A percentile compares a stretch with the other conserved stretches of the same genome.
Evolutionary conservation across 2,888 invertebrate genomes (phyloP).

Genomic region (Agriopis leucophaearia): DNA sequence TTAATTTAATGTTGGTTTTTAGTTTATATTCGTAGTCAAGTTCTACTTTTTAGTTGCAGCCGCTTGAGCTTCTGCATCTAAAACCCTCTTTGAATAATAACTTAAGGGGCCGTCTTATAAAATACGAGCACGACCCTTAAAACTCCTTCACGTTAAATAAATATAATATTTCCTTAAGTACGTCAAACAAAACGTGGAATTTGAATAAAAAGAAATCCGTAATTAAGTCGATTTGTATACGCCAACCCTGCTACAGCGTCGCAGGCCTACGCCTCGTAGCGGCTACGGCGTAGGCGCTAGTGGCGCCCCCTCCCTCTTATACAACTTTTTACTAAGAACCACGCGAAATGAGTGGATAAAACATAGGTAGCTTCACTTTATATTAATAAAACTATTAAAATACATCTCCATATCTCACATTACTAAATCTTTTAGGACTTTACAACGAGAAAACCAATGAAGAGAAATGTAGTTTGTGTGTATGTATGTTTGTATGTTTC

Average conservation of each 20-base stretch:
- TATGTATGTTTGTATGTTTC: too few relatives aligned
- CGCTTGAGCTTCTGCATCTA: conserved; percentile 8
- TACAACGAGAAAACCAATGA: too few relatives aligned
- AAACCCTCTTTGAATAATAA: conserved; percentile 15
- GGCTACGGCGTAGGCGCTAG: conserved; percentile 70
- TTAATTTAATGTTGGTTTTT: not conserved
- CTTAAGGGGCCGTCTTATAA: conserved; percentile 23
- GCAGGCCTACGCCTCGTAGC: conserved; percentile 65
- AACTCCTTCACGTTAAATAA: conserved; percentile 27
- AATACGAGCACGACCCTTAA: conserved; percentile 15
- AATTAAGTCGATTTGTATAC: conserved; percentile 52
- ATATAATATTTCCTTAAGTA: conserved; percentile 26
- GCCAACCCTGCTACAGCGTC: conserved; percentile 61
- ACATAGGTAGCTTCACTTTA: conserved; percentile 83
- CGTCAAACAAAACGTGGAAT: conserved; percentile 27
- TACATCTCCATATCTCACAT: not conserved
- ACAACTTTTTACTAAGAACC: conserved; percentile 86
- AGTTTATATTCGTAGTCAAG: not conserved
- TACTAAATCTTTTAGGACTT: too few relatives aligned
- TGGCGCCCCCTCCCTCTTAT: conserved; percentile 63
- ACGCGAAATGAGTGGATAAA: conserved; percentile 85
- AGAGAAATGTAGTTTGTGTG: too few relatives aligned
- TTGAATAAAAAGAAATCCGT: conserved; percentile 42
- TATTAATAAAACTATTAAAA: conserved; percentile 26
- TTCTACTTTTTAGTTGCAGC: not conserved